Conservation (phyloP, 2,888 invertebrate species). For the Hirtodrosophila histrioides region DNA sequence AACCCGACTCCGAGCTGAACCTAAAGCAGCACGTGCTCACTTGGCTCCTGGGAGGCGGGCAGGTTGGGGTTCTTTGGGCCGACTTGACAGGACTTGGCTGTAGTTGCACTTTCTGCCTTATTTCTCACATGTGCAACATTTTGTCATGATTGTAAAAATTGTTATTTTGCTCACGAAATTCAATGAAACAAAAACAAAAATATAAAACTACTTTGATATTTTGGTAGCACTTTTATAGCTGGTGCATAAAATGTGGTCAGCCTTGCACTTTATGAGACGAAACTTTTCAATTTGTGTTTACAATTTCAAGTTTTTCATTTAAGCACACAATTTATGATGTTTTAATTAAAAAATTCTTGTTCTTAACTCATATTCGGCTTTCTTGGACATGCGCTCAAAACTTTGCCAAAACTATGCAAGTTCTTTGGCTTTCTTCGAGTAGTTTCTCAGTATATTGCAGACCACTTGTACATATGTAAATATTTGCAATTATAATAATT, state of each 20-base stretch:
- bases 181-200: conserved; percentile 37
- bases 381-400: conserved; percentile 2
- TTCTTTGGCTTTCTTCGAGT: neutral
- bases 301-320: conserved; percentile 10
- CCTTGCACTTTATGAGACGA: conserved; percentile 23
- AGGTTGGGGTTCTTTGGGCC: neutral
- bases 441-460: neutral
- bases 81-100: conserved; percentile 2
- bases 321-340: conserved; percentile 19
- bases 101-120: conserved; percentile 25
- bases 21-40: conserved; percentile 26
- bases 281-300: conserved; percentile 12
- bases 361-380: conserved; percentile 27
- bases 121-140: conserved; percentile 31
- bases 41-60: neutral
- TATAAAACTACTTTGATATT: conserved; percentile 11
- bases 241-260: conserved; percentile 27
- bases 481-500: conserved; percentile 63
- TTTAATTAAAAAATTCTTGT: conserved; percentile 35
- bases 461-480: conserved; percentile 33
- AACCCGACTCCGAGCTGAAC: neutral
- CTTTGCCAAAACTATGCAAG: conserved; percentile 5
- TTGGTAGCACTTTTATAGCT: conserved; percentile 15
- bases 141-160: conserved; percentile 52
- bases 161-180: conserved; percentile 52